Evolutionary conservation across 2,797 vertebrate species (phyloP).

Genomic region (Anniella stebbinsi): DNA sequence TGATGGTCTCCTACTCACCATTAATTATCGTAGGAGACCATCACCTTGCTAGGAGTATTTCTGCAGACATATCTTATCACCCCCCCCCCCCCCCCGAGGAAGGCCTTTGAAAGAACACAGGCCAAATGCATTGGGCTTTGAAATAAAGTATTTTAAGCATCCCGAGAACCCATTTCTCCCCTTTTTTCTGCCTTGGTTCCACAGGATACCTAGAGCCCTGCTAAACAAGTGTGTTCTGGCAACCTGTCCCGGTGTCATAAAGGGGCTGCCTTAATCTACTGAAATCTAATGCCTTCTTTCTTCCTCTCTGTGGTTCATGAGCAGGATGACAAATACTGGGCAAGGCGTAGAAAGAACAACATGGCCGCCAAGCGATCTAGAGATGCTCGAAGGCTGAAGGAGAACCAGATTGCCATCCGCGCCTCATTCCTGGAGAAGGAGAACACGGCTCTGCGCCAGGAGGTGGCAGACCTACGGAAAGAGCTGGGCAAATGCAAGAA

Average conservation of each 20-base stretch:
- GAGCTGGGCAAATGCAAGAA: slow-evolving; percentile 98
- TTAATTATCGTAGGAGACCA: too few relatives aligned
- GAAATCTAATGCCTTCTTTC: slow-evolving; percentile 74
- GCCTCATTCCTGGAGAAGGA: slow-evolving; percentile 97
- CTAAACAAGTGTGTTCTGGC: not conserved
- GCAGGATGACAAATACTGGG: slow-evolving; percentile 98
- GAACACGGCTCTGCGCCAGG: slow-evolving; percentile 91
- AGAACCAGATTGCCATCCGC: slow-evolving; percentile 99
- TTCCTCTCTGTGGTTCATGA: slow-evolving; percentile 72
- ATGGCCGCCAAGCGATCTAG: slow-evolving; percentile 95
- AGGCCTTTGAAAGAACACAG: too few relatives aligned
- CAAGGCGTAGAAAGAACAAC: slow-evolving; percentile 98
- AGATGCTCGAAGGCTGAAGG: slow-evolving; percentile 94
- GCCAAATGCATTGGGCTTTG: too few relatives aligned
- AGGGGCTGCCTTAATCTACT: not conserved
- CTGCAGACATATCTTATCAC: too few relatives aligned
- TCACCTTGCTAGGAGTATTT: too few relatives aligned
- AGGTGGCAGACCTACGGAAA: slow-evolving; percentile 94
- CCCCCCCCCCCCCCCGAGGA: too few relatives aligned
- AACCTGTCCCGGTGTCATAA: not conserved
- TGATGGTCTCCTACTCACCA: too few relatives aligned
- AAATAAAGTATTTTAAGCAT: too few relatives aligned
- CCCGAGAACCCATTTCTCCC: too few relatives aligned
- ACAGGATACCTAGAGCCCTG: not conserved
- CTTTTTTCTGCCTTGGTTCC: too few relatives aligned